phyloP scores from a whole-genome alignment of 2,797 vertebrate genomes.

The Rhabdophis nuchalis region DNA sequence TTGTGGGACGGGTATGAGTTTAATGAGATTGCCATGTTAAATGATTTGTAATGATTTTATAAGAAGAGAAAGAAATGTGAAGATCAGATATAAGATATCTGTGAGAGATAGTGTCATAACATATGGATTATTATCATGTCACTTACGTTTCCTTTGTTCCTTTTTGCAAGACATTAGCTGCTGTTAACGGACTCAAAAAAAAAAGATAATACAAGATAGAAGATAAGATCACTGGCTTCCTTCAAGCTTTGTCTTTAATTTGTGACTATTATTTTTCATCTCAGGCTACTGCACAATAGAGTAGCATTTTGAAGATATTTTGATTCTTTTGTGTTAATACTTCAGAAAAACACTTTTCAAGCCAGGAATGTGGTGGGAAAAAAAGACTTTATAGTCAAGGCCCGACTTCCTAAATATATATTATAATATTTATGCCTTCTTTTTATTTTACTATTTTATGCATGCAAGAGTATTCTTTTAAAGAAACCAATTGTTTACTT shows the following conservation, averaged over 20 bases:
- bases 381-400: slow-evolving; percentile 41
- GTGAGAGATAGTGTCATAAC: background rate
- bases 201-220: background rate
- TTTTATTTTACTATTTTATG: slow-evolving; percentile 30
- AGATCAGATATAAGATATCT: background rate
- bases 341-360: slow-evolving; percentile 32
- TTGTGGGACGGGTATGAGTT: background rate
- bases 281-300: background rate
- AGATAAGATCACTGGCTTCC: slow-evolving; percentile 14
- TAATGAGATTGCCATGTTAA: background rate
- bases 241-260: slow-evolving; percentile 44
- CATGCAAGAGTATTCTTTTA: background rate
- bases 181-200: slow-evolving; percentile 4
- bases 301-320: slow-evolving; percentile 1
- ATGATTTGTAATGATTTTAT: background rate
- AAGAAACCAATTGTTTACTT: background rate
- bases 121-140: fast-evolving
- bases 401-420: slow-evolving; percentile 19
- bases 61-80: background rate
- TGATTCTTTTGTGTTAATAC: background rate
- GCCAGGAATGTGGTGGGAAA: slow-evolving; percentile 31
- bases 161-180: background rate
- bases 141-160: background rate
- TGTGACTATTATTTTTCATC: slow-evolving; percentile 20
- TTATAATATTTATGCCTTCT: slow-evolving; percentile 25